Base-by-base conservation (phyloP, 2,113 vertebrate species). In the Crotalus tigris region DNA sequence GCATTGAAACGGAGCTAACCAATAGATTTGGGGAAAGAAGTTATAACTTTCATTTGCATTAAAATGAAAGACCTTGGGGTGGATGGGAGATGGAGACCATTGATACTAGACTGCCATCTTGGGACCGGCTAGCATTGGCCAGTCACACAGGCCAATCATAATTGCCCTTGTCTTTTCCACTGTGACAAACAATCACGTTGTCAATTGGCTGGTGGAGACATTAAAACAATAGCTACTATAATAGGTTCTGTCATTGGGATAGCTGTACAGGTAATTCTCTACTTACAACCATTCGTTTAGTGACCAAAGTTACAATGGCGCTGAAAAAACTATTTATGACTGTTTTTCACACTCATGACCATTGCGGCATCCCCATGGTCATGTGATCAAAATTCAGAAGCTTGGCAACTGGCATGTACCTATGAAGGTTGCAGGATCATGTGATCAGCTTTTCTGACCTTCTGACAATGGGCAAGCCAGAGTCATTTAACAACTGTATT, bases 41-140 rank as follows among this genome's bases (percentile, higher is more conserved):
- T 26, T 29, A 58, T 46, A 39, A 19, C 33, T 57, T 29, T 33
- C 51, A 81, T 93, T 44, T 90, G 33, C n/a, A 90, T 29, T 86
- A 2, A 69, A 69, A 69, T 53, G 7, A 57, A 90, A 93, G 94
- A 95, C 90, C 91, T 92, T 85, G 85, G 95, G 91, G 81, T 90
- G 92, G 92, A 94, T 33, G 61, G 24, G 39, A 90, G 89, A 29
- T 49, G 26, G 61, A 90, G 39, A 26, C 11, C 3, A 5, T 75
- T 33, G 64, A 75, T 75, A 12, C 12, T 33, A 75, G 61, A 4
- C 1, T 69, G 61, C 29, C 61, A 69, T n/a, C n/a, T n/a, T 69
- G 61, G 29, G 29, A 69, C 11, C 13, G 4, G 61, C 29, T 69
- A 5, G 29, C 61, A n/a, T 5, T 69, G 29, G 29, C 46, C 46